These are phyloP conservation scores for Indicator indicator DNA, from an alignment of 2,113 vertebrate genomes.

Conservation along the genomic window DNA sequence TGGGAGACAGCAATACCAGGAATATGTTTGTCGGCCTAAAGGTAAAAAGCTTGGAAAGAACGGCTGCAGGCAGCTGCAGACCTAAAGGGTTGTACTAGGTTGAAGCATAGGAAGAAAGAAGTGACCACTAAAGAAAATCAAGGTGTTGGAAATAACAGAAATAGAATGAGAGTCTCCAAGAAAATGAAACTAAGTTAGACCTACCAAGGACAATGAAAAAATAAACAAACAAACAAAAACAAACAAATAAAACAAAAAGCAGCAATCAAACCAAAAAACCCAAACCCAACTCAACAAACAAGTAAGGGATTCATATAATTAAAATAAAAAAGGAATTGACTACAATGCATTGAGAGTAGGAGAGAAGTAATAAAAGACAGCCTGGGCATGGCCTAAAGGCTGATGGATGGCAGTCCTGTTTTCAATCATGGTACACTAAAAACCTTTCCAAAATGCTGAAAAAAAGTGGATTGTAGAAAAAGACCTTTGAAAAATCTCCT, in stretches of 20 bases:
- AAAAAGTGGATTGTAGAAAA: background rate
- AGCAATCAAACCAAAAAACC: too few relatives aligned
- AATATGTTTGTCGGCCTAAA: background rate
- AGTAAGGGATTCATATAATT: background rate
- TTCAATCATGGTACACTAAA: background rate
- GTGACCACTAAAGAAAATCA: background rate
- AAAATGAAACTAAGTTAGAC: background rate
- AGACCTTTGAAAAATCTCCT: background rate
- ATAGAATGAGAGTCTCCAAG: background rate
- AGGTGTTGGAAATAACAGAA: background rate
- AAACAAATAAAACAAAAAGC: too few relatives aligned
- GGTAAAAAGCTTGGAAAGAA: background rate
- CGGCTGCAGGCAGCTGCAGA: background rate
- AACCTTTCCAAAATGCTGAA: background rate
- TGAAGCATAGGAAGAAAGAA: conserved; percentile 2
- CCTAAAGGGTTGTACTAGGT: background rate
- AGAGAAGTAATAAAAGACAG: background rate
- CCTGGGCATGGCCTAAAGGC: background rate
- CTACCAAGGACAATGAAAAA: background rate
- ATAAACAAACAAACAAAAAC: too few relatives aligned
- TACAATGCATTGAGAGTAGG: background rate
- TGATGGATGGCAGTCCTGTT: background rate
- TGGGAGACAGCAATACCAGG: background rate
- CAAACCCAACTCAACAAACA: too few relatives aligned
- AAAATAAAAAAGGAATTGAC: background rate